phyloP scores from a whole-genome alignment of 1,140 invertebrate species.

The Trachymyrmex septentrionalis region DNA sequence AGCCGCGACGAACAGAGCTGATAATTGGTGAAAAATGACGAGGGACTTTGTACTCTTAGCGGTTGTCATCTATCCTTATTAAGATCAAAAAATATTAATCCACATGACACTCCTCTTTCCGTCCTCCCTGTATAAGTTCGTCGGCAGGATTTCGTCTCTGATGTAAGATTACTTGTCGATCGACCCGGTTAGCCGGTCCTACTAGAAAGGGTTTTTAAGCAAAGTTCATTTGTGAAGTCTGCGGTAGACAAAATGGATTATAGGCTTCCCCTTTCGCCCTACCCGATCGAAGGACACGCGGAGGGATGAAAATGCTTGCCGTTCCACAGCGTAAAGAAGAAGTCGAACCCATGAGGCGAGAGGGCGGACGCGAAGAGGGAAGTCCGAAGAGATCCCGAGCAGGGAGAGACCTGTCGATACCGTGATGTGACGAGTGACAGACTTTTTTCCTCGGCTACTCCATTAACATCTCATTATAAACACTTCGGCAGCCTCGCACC shows the following conservation, averaged over 20 bases:
- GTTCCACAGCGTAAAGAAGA: slow-evolving; percentile 34
- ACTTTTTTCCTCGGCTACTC: slow-evolving; percentile 81
- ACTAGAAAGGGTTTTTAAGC: slow-evolving; percentile 42
- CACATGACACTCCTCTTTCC: not conserved
- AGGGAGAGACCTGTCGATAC: slow-evolving; percentile 80
- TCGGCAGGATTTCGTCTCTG: slow-evolving; percentile 12
- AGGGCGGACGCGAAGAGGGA: slow-evolving; percentile 23
- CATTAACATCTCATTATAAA: slow-evolving; percentile 86
- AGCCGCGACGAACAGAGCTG: slow-evolving; percentile 27
- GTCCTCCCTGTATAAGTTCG: not conserved
- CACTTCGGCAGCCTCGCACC: slow-evolving; percentile 73
- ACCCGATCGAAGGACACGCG: slow-evolving; percentile 11
- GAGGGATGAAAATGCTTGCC: slow-evolving; percentile 11
- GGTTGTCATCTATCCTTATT: slow-evolving; percentile 51
- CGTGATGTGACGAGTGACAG: slow-evolving; percentile 80
- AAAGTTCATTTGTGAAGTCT: slow-evolving; percentile 57
- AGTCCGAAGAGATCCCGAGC: slow-evolving; percentile 42
- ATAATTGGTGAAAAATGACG: slow-evolving; percentile 60
- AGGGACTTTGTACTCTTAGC: slow-evolving; percentile 31
- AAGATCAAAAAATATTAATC: slow-evolving; percentile 48
- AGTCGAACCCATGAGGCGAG: slow-evolving; percentile 13
- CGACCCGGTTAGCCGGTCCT: slow-evolving; percentile 20
- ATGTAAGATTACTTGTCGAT: slow-evolving; percentile 44
- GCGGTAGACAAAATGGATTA: slow-evolving; percentile 77
- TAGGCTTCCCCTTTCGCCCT: not conserved